phyloP scores from a whole-genome alignment of 2,113 vertebrate species.

The Daphoenositta chrysoptera region DNA sequence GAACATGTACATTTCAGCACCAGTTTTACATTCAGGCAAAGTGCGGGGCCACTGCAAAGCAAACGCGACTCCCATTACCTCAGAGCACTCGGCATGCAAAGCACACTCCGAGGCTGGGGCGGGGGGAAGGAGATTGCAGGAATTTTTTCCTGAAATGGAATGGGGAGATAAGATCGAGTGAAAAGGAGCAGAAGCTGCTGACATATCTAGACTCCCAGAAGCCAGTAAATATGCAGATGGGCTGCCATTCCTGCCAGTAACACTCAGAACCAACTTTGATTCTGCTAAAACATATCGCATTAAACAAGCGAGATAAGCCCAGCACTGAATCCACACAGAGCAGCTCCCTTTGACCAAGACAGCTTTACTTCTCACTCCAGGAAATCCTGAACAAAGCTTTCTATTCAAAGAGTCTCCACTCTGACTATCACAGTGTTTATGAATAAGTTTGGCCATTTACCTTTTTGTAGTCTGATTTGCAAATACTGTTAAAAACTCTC shows the following conservation, averaged over 20 bases:
- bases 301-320: neutral
- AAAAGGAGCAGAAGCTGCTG: neutral
- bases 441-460: neutral
- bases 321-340: neutral
- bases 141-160: conserved; percentile 9
- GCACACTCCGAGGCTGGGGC: neutral
- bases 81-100: neutral
- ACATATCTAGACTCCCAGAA: neutral
- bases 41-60: neutral
- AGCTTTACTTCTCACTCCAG: neutral
- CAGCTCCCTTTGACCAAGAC: neutral
- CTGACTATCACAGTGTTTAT: neutral
- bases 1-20: neutral
- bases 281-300: neutral
- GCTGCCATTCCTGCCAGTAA: neutral
- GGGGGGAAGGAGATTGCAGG: neutral
- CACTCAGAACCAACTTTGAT: neutral
- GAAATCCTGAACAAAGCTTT: neutral
- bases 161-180: neutral
- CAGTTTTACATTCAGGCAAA: neutral
- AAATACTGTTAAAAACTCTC: neutral
- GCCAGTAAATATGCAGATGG: neutral
- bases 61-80: neutral
- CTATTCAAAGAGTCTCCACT: neutral
- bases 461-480: neutral